Percentiles rank a stretch among this genome's conserved stretches.
Conservation (phyloP, 1,140 invertebrate genomes). For the Apis cerana region DNA sequence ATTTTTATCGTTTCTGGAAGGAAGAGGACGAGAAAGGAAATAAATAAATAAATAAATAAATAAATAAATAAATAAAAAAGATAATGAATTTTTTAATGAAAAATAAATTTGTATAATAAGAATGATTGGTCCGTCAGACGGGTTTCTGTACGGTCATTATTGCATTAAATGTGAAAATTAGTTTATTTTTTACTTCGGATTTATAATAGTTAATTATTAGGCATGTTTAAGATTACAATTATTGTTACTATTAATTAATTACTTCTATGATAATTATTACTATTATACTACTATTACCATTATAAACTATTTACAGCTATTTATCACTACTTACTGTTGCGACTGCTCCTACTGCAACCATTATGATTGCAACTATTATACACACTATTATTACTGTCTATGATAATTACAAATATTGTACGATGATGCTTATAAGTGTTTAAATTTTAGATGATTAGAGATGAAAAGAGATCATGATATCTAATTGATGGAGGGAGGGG, state of each 20-base stretch:
- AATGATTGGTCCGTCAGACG: slow-evolving; percentile 63
- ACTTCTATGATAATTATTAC: slow-evolving; percentile 66
- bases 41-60: not conserved
- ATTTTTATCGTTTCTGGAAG: slow-evolving; percentile 32
- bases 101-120: slow-evolving; percentile 68
- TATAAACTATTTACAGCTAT: slow-evolving; percentile 60
- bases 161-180: slow-evolving; percentile 62
- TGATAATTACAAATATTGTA: slow-evolving; percentile 67
- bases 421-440: slow-evolving; percentile 68
- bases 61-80: not conserved
- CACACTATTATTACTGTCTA: slow-evolving; percentile 68
- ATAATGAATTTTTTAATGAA: slow-evolving; percentile 51
- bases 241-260: slow-evolving; percentile 70
- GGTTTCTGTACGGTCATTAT: slow-evolving; percentile 57
- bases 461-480: slow-evolving; percentile 64
- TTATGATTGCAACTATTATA: slow-evolving; percentile 61
- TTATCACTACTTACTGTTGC: slow-evolving; percentile 64
- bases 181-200: slow-evolving; percentile 70
- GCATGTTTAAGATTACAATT: slow-evolving; percentile 64
- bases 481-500: slow-evolving; percentile 66
- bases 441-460: slow-evolving; percentile 69
- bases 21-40: slow-evolving; percentile 35
- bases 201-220: slow-evolving; percentile 69
- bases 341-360: slow-evolving; percentile 60
- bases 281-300: slow-evolving; percentile 61